Evolutionary conservation across 2,888 invertebrate species (phyloP).

Genomic region (Drosophila paramelanica): DNA sequence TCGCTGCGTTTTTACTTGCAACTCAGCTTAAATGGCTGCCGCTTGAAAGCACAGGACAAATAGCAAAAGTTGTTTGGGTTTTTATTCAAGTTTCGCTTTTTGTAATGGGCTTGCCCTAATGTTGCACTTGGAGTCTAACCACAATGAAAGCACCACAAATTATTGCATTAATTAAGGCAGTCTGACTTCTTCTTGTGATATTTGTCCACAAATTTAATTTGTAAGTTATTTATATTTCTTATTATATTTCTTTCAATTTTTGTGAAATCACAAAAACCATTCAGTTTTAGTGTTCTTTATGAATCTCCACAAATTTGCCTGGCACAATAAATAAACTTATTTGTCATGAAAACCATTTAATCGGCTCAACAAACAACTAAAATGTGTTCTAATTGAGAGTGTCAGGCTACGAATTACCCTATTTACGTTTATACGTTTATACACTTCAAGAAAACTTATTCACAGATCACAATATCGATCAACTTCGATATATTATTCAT

Average conservation of each 20-base stretch:
- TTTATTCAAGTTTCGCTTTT: conserved; percentile 23
- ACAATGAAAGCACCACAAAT: conserved; percentile 44
- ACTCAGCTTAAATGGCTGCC: conserved; percentile 19
- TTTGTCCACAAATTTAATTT: neutral
- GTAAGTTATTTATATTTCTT: no score
- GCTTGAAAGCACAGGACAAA: conserved; percentile 33
- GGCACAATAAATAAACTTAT: conserved; percentile 20
- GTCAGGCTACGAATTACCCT: neutral
- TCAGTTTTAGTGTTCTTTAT: no score
- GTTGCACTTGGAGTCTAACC: conserved; percentile 15
- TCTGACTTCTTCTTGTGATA: neutral
- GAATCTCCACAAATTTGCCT: neutral
- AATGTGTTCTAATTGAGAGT: neutral
- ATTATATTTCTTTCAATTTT: neutral
- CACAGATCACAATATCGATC: no score
- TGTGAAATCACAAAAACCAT: neutral
- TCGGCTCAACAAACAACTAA: neutral
- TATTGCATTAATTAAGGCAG: conserved; percentile 54
- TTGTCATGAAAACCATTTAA: conserved; percentile 13
- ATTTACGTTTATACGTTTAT: neutral
- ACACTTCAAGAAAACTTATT: no score
- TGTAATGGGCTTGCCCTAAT: conserved; percentile 11
- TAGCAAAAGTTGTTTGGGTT: conserved; percentile 39
- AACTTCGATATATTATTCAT: no score
- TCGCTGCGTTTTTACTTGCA: conserved; percentile 30